These are phyloP conservation scores for Naja naja DNA, from an alignment of 2,113 vertebrate genomes.

Conservation along the genomic window DNA sequence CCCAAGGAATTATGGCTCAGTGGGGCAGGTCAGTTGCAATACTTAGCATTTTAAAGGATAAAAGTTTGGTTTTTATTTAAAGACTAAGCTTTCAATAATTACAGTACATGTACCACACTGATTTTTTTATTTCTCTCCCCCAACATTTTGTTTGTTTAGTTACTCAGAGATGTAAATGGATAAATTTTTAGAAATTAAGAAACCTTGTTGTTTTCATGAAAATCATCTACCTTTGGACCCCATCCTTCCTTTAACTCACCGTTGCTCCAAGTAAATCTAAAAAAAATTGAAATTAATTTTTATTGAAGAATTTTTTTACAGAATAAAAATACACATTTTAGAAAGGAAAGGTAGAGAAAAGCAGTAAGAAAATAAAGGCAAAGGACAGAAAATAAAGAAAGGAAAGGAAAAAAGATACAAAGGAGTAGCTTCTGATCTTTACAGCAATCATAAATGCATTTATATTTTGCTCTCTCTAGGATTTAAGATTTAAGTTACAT, in stretches of 20 bases:
- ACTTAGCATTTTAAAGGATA: background rate
- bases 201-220: background rate
- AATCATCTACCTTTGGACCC: background rate
- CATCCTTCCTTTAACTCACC: background rate
- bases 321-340: background rate
- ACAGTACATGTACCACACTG: background rate
- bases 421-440: background rate
- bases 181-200: background rate
- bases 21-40: background rate
- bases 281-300: background rate
- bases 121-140: background rate
- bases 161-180: background rate
- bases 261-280: background rate
- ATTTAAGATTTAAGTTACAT: background rate
- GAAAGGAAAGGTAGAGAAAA: background rate
- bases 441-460: background rate
- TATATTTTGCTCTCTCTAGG: background rate
- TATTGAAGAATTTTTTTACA: background rate
- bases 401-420: background rate
- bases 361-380: background rate
- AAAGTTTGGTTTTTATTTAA: background rate
- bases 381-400: background rate
- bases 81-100: background rate
- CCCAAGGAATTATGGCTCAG: background rate
- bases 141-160: background rate